Base-by-base conservation (phyloP, 2,113 vertebrate species). In the Aptenodytes forsteri region DNA sequence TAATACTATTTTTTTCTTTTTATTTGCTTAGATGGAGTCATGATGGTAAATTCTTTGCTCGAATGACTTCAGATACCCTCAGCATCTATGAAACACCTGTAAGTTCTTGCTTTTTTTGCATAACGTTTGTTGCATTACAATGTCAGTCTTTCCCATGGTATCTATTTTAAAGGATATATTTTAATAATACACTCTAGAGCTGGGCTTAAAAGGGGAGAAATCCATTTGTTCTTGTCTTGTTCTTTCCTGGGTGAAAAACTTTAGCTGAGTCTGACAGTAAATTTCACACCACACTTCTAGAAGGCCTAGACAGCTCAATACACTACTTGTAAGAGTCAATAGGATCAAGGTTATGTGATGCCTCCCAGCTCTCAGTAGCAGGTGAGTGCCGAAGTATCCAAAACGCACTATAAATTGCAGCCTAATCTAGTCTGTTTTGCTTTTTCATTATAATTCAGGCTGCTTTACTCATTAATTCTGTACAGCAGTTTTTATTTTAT, bases 11-110 rank as follows among this genome's bases (percentile, higher is more conserved):
- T 32, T 61, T 40, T 67, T 40, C 1, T 14, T 59, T 89, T 44
- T 26, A 20, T 67, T 90, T 96, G n/a, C 25, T 65, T 82, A 99
- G 99, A 71, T 99, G 99, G 99, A 99, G 99, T 97, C 99, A 99
- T 7, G 99, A 99, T 93, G 99, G 99, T 34, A 99, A 99, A 97
- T 99, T 99, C 98, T 99, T 99, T 95, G 99, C 99, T 64, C 98
- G 99, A 96, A 99, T 99, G 99, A 99, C 99, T 1, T 94, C 98
- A 54, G 99, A 99, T 87, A 99, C 99, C 0, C 98, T 99, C 80
- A 99, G 99, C 97, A 99, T 99, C 98, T 99, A 99, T 50, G 99
- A 99, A 97, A 99, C 99, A 40, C 99, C 99, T 27, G 99, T 99
- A 98, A 99, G 99, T 98, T 83, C 36, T 30, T 50, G 14, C 7